Conservation (phyloP, 2,888 invertebrate genomes). For the Rotaria socialis region DNA sequence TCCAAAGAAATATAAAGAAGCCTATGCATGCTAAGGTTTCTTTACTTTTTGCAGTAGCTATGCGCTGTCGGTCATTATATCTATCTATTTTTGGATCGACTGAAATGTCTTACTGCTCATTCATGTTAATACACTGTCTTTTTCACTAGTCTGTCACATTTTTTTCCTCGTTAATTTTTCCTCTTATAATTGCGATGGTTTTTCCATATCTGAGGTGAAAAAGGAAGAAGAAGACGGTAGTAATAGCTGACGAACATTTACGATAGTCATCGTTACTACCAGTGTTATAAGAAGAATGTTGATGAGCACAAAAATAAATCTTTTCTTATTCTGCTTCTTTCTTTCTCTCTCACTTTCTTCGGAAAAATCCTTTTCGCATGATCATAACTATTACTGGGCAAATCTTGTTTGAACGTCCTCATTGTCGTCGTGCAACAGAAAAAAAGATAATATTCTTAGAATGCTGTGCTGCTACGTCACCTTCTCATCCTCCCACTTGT, state of each 20-base stretch:
- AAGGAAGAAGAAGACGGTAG: background rate
- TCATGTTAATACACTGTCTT: background rate
- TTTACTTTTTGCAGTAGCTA: background rate
- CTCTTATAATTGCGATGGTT: background rate
- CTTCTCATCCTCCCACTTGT: background rate
- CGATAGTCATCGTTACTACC: background rate
- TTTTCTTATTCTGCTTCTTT: background rate
- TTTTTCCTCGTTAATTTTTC: background rate
- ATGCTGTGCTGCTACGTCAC: background rate
- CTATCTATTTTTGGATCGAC: background rate
- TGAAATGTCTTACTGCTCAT: background rate
- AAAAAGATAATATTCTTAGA: background rate
- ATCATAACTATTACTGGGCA: background rate
- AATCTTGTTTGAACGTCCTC: background rate
- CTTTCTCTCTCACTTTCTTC: background rate
- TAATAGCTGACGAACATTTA: background rate
- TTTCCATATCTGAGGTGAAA: background rate
- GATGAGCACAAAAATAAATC: conserved; percentile 16
- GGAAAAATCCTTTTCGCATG: background rate
- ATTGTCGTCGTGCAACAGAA: background rate
- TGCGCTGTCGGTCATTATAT: background rate
- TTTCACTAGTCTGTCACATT: background rate
- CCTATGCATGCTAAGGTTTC: background rate
- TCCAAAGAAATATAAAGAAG: background rate
- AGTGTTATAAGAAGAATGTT: background rate